Conservation (phyloP, 1,140 invertebrate genomes). For the Lasioglossum baleicum region DNA sequence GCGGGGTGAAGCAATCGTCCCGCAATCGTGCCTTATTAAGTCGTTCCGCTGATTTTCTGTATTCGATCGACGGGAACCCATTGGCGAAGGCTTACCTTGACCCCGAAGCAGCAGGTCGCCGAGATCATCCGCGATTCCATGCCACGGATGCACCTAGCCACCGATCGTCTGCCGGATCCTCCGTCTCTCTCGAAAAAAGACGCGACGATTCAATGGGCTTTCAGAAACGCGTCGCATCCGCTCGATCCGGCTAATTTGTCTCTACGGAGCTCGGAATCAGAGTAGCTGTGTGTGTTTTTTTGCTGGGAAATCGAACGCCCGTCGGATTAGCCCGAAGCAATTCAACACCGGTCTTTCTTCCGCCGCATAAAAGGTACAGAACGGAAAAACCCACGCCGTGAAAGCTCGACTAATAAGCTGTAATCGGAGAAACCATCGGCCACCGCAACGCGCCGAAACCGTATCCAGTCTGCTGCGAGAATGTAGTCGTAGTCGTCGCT, state of each 20-base stretch:
- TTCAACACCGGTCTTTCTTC: conserved; percentile 43
- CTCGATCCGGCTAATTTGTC: conserved; percentile 15
- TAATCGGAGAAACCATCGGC: conserved; percentile 39
- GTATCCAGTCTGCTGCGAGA: too few relatives aligned
- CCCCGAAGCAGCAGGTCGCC: conserved; percentile 65
- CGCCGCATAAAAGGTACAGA: neutral
- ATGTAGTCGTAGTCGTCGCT: too few relatives aligned
- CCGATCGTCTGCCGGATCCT: neutral
- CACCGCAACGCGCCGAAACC: too few relatives aligned
- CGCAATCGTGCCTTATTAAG: conserved; percentile 79
- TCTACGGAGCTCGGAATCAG: neutral
- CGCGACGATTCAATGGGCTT: neutral
- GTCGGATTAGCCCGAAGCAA: conserved; percentile 66
- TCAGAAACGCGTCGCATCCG: too few relatives aligned
- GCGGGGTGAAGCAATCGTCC: conserved; percentile 75
- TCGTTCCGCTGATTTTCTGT: conserved; percentile 76
- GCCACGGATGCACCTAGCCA: conserved; percentile 11
- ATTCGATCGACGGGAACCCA: conserved; percentile 74
- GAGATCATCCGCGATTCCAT: conserved; percentile 52
- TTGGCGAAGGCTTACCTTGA: conserved; percentile 74
- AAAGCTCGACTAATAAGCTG: conserved; percentile 59
- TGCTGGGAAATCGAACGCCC: conserved; percentile 42
- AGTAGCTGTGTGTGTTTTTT: conserved; percentile 27
- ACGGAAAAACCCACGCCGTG: conserved; percentile 32
- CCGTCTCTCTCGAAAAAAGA: too few relatives aligned